Evolutionary conservation across 2,888 invertebrate genomes (phyloP).

Genomic region (Drosophila acutilabella): DNA sequence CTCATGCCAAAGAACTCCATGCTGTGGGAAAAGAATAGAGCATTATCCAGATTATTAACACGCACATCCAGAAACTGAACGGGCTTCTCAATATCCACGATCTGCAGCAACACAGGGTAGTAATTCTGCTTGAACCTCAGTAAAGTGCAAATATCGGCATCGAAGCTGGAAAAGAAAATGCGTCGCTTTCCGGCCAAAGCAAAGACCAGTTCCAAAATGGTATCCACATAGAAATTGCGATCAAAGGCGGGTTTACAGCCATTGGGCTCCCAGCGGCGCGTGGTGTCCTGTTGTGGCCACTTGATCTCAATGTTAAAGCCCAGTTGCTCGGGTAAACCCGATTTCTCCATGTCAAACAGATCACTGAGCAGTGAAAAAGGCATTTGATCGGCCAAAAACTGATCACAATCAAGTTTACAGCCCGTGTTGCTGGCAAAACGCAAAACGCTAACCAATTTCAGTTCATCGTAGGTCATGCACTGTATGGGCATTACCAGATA

Average conservation of each 20-base stretch:
- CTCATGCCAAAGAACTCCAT: conserved; percentile 94
- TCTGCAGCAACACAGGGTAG: conserved; percentile 97
- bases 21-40: conserved; percentile 91
- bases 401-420: conserved; percentile 35
- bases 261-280: conserved; percentile 91
- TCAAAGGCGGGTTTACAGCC: conserved; percentile 91
- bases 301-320: conserved; percentile 98
- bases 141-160: conserved; percentile 97
- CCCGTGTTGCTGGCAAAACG: conserved; percentile 90
- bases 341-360: conserved; percentile 91
- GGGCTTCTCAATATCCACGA: conserved; percentile 89
- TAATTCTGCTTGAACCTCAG: conserved; percentile 96
- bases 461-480: conserved; percentile 92
- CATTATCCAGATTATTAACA: conserved; percentile 90
- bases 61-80: conserved; percentile 92
- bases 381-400: conserved; percentile 90
- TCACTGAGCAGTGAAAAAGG: conserved; percentile 96
- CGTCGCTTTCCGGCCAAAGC: conserved; percentile 89
- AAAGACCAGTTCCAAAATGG: conserved; percentile 87
- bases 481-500: conserved; percentile 81
- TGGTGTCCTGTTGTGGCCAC: conserved; percentile 94
- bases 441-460: conserved; percentile 88
- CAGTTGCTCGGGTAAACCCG: conserved; percentile 86
- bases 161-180: conserved; percentile 96
- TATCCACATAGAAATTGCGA: conserved; percentile 95